Base-by-base conservation (phyloP, 2,113 vertebrate species). In the Cariama cristata region DNA sequence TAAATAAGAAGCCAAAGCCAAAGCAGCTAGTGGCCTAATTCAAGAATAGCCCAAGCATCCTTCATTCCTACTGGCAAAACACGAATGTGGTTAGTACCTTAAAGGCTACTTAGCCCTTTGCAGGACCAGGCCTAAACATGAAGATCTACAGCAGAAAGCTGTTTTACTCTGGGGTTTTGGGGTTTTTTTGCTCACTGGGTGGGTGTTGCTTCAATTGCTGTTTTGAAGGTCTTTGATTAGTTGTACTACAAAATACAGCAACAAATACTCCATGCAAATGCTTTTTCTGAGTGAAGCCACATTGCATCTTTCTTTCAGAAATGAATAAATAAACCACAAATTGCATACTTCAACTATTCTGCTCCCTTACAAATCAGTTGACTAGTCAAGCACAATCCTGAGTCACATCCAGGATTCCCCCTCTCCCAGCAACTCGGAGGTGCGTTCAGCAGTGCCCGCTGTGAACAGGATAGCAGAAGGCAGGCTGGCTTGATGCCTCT, bases 301-400 rank as follows among this genome's bases (percentile, higher is more conserved):
- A 6, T 49, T 38, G 56, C 14, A 14, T 79, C 73, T 88, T 77
- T 82, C 53, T 77, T 80, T 63, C 88, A 64, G 88, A 95, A 79
- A 91, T 18, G 2, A 86, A 52, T 73, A 97, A 97, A 93, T 85
- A 84, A 87, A 94, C 28, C 73, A 95, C 42, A 92, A 92, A 90
- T 47, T 74, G 81, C 92, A 58, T 95, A 96, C 88, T 83, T 53
- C 45, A 96, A 90, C 89, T 83, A 19, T 73, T 94, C 95, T 91
- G 94, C 67, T 91, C 73, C 91, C 79, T 81, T 77, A 86, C 85
- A 68, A 24, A 86, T 71, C 64, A 4, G 17, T 8, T 72, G 74
- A 73, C 56, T n/a, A 82, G 62, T 45, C 90, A 86, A 82, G 75
- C 62, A 50, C 90, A 56, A 64, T 74, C 63, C 92, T 93, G 86